A percentile compares a stretch with the other conserved stretches of the same genome.
Evolutionary conservation across 1,140 invertebrate genomes (phyloP).

Genomic region (Brachionus angularis): DNA sequence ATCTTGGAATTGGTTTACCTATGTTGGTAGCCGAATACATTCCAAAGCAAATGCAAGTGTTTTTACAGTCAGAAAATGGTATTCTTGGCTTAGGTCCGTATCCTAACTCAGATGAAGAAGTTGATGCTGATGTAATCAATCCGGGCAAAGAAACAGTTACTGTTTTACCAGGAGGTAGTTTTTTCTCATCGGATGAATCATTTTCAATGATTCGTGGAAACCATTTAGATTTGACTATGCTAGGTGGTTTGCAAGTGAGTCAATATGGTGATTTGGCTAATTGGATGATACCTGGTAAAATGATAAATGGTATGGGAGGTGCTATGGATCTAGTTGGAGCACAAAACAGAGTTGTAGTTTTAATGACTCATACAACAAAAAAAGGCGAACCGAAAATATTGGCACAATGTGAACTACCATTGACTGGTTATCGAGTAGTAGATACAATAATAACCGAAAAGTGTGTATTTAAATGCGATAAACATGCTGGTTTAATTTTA

Average conservation of each 20-base stretch:
- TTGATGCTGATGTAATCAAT: slow-evolving; percentile 46
- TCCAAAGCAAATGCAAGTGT: slow-evolving; percentile 25
- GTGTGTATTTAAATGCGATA: slow-evolving; percentile 43
- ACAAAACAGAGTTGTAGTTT: slow-evolving; percentile 28
- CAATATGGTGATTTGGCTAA: slow-evolving; percentile 46
- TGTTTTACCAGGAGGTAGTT: slow-evolving; percentile 45
- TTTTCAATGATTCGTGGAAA: slow-evolving; percentile 47
- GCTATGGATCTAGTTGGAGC: slow-evolving; percentile 45
- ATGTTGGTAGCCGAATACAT: slow-evolving; percentile 42
- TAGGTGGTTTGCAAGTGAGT: slow-evolving; percentile 45
- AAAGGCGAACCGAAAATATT: slow-evolving; percentile 45
- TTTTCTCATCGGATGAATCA: slow-evolving; percentile 44
- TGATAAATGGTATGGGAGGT: slow-evolving; percentile 45
- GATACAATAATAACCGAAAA: slow-evolving; percentile 44
- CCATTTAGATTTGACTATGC: slow-evolving; percentile 45
- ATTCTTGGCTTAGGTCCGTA: slow-evolving; percentile 45
- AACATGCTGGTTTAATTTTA: slow-evolving; percentile 41
- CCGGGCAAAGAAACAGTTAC: slow-evolving; percentile 46
- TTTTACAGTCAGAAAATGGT: slow-evolving; percentile 45
- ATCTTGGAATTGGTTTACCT: slow-evolving; percentile 45
- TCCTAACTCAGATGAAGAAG: slow-evolving; percentile 44
- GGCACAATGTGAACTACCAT: slow-evolving; percentile 43
- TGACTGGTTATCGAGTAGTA: slow-evolving; percentile 43
- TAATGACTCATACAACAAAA: slow-evolving; percentile 43
- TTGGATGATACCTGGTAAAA: slow-evolving; percentile 46